phyloP scores from a whole-genome alignment of 2,888 invertebrate species.

The Hypsopygia costalis region DNA sequence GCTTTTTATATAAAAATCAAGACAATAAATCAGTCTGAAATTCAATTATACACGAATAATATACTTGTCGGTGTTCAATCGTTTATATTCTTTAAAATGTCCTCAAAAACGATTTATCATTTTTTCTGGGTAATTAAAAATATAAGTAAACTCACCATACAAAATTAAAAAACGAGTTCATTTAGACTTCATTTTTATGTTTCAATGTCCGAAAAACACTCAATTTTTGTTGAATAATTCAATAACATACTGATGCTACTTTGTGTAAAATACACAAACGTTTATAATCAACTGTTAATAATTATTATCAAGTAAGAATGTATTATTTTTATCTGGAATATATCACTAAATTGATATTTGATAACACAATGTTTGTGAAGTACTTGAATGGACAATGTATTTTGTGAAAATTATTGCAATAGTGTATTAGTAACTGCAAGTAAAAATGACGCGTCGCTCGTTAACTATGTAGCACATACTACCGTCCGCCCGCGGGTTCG shows the following conservation, averaged over 20 bases:
- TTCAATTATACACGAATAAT: conserved; percentile 4
- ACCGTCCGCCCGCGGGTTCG: no score
- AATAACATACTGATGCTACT: background rate
- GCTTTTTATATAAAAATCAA: no score
- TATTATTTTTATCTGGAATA: background rate
- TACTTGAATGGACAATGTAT: background rate
- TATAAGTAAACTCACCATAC: background rate
- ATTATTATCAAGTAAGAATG: background rate
- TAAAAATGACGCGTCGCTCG: no score
- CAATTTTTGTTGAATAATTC: background rate
- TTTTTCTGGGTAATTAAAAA: no score
- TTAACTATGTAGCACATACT: no score
- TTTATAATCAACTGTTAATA: background rate
- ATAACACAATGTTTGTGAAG: background rate
- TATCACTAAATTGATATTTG: background rate
- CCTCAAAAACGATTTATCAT: no score
- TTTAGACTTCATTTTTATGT: background rate
- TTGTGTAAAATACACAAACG: background rate
- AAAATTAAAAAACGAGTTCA: background rate
- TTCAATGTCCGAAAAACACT: background rate
- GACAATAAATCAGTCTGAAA: conserved; percentile 15
- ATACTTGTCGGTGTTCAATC: no score
- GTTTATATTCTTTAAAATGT: no score
- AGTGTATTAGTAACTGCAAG: no score
- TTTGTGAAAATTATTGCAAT: no score